Evolutionary conservation across 2,113 vertebrate genomes (phyloP), one percentile per base, ranked within the genome.

Genomic region (Aix galericulata): DNA sequence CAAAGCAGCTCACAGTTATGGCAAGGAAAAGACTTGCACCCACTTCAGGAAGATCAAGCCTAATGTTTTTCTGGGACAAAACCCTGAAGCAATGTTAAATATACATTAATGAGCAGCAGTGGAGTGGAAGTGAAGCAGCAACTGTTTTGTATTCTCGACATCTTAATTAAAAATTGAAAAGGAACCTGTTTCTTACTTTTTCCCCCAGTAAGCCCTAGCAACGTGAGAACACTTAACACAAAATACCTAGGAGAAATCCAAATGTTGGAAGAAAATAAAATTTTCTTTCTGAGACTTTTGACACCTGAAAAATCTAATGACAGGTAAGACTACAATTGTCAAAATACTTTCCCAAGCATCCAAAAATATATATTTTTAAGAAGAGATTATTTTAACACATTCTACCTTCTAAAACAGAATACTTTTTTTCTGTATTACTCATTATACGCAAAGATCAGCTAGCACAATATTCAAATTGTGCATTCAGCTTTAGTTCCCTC

Each of bases 341-440:
- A 92, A 95, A 94, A 94, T 89, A 95, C 42, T 92, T 84, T 73
- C 88, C 93, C 78, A 72, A 91, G 50, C 90, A 86, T 97, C 93
- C 17, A 95, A 97, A 97, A 96, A 97, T 91, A 97, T 34, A 96
- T 27, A 50, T 94, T 77, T 86, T 92, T 92, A 86, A 96, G 75
- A 86, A 75, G 71, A 60, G 42, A 73, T 16, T 76, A 80, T 87
- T 94, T 88, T 20, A 95, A 75, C 44, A 50, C 32, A 36, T 64
- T 62, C 38, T 44, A 25, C 56, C 56, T 89, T 67, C 84, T 75
- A 86, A 21, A 81, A 56, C 82, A 84, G 46, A 74, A 42, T n/a
- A 3, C 9, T 59, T 72, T 46, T 72, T 20, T 21, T 20, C 36
- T 86, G 17, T 56, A 18, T 78, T 58, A 10, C 17, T 67, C 62